Base-by-base conservation (phyloP, 2,888 invertebrate species). In the Scaptomyza polygonia region DNA sequence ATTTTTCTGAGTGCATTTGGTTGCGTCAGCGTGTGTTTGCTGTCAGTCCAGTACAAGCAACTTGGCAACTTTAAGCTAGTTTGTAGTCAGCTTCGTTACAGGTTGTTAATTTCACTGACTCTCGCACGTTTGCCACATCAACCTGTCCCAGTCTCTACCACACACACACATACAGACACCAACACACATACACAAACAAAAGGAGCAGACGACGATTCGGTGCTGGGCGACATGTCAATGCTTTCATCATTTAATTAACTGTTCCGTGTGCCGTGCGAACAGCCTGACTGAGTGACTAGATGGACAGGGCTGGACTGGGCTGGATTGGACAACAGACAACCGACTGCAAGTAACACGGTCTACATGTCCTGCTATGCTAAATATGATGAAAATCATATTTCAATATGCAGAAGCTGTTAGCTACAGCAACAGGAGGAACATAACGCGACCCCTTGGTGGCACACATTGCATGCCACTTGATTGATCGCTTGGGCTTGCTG, bases 201-300 rank as follows among this genome's bases (percentile, higher is more conserved):
- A 29, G 11, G 36, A 18, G 47, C 12, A 32, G 18, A 6, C 21
- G 42, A 7, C 21, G 12, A 21, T 29, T 18, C 14, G 34, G 9
- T 16, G 25, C n/a, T 27, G 30, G 77, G 79, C 59, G 85, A 85
- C 82, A 82, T 88, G 82, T 85, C 86, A 82, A 75, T 81, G 82
- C 79, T 72, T 82, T 87, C 82, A 88, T 87, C 88, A 86, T 86
- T 88, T 86, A 88, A 86, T 86, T 86, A 86, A 88, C 86, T 87
- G 82, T 67, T 82, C 72, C 81, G 77, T 81, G 65, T 57, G 59
- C 67, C 72, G 58, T 75, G 64, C 47, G 48, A 54, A 42, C 45
- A 16, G 18, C 8, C 44, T 44, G 48, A 9, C 44, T 34, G 16
- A 12, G 42, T 47, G 32, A 14, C 32, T 47, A 39, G 39, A 39